phyloP scores from a whole-genome alignment of 2,113 vertebrate species.

The Paedocypris sp. region DNA sequence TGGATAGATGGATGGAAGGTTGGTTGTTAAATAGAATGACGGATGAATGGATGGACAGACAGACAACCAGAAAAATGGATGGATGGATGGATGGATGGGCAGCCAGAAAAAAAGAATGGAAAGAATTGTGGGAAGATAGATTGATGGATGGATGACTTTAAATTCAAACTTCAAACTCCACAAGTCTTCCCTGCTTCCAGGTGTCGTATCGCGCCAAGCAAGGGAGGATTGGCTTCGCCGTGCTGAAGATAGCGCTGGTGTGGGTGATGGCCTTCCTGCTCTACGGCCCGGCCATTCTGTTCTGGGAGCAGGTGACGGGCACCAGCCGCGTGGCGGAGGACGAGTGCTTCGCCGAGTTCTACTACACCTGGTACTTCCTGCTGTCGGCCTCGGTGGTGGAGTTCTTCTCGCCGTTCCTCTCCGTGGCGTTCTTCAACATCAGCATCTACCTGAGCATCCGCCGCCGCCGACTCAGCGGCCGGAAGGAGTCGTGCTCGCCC shows the following conservation, averaged over 20 bases:
- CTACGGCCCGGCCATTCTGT: slow-evolving; percentile 73
- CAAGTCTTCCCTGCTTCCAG: slow-evolving; percentile 39
- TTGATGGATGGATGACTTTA: too few species aligned
- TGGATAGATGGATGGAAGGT: too few species aligned
- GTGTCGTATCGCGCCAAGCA: slow-evolving; percentile 62
- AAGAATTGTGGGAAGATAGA: too few species aligned
- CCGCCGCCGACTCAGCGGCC: slow-evolving; percentile 52
- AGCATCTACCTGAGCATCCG: slow-evolving; percentile 73
- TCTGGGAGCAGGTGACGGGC: slow-evolving; percentile 55
- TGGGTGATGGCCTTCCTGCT: slow-evolving; percentile 80
- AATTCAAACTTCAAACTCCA: too few species aligned
- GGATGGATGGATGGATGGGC: too few species aligned
- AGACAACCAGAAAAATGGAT: too few species aligned
- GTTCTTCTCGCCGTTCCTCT: slow-evolving; percentile 64
- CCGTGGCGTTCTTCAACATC: slow-evolving; percentile 75
- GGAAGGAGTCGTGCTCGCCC: slow-evolving; percentile 34
- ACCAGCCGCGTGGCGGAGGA: slow-evolving; percentile 53
- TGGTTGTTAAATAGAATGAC: too few species aligned
- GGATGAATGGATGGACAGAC: too few species aligned
- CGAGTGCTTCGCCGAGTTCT: slow-evolving; percentile 68
- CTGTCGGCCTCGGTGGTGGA: slow-evolving; percentile 62
- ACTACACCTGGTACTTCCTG: slow-evolving; percentile 72
- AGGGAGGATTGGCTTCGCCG: slow-evolving; percentile 53
- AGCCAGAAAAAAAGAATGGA: too few species aligned
- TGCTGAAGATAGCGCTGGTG: slow-evolving; percentile 65